A percentile compares a stretch with the other conserved stretches of the same genome.
phyloP scores from a whole-genome alignment of 1,140 invertebrate species.

The Zaprionus taronus region DNA sequence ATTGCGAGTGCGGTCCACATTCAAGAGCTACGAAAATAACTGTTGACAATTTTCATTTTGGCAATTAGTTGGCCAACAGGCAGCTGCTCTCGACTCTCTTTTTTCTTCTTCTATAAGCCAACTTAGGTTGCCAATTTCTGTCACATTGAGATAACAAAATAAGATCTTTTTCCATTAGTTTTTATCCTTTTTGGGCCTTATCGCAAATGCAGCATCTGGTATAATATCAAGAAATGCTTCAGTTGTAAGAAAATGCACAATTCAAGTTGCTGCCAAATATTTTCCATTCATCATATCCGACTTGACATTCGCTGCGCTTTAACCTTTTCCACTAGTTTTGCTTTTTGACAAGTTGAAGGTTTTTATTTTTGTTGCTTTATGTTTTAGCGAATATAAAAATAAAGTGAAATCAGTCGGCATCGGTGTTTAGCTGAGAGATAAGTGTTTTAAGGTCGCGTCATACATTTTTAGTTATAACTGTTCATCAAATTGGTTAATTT shows the following conservation, averaged over 20 bases:
- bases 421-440: not conserved
- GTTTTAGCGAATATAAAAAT: conserved; percentile 3
- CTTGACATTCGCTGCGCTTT: conserved; percentile 45
- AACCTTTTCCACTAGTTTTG: conserved; percentile 16
- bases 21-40: conserved; percentile 31
- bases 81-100: not conserved
- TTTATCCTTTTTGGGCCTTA: not conserved
- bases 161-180: not conserved
- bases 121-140: not conserved
- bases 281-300: not conserved
- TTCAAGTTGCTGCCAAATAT: not conserved
- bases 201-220: not conserved
- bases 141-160: not conserved
- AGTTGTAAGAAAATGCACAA: not conserved
- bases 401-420: conserved; percentile 3
- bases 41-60: conserved; percentile 51
- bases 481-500: not conserved
- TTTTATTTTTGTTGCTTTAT: conserved; percentile 20
- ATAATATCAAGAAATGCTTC: not conserved
- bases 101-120: not conserved
- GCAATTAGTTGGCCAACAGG: conserved; percentile 26
- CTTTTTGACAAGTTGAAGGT: conserved; percentile 53
- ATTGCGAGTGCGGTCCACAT: conserved; percentile 29
- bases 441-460: conserved; percentile 17
- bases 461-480: conserved; percentile 9